These are phyloP conservation scores for Rhopalosiphum maidis DNA, from an alignment of 1,140 invertebrate species.

Conservation along the genomic window DNA sequence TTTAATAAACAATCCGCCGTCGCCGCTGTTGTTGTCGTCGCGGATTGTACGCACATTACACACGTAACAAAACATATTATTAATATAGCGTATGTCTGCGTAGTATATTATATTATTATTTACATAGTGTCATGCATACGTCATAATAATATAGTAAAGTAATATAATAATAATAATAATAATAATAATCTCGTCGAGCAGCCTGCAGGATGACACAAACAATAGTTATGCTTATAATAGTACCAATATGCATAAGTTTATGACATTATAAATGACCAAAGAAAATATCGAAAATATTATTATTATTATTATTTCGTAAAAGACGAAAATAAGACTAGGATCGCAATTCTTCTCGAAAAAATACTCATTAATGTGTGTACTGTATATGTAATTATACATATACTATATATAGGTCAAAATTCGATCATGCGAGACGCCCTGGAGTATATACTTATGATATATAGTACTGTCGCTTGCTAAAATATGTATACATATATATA, in stretches of 20 bases:
- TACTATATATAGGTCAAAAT: neutral
- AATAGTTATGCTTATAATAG: neutral
- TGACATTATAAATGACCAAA: neutral
- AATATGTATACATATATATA: neutral
- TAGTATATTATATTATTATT: neutral
- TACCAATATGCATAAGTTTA: neutral
- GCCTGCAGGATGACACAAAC: neutral
- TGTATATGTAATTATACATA: neutral
- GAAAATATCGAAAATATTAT: neutral
- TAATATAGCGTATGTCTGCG: too few relatives aligned
- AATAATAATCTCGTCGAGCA: neutral
- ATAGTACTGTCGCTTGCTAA: neutral
- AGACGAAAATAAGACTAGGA: neutral
- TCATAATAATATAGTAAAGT: neutral
- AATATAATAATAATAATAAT: neutral
- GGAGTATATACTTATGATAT: neutral
- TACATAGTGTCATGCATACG: neutral
- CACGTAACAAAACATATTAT: constrained; percentile 11
- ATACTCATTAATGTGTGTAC: neutral
- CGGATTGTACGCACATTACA: neutral
- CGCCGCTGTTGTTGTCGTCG: neutral
- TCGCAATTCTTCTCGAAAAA: neutral
- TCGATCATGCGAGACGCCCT: neutral
- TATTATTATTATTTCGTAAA: neutral
- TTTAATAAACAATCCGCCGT: constrained; percentile 56